Percentiles rank a stretch among this genome's conserved stretches.
phyloP scores from a whole-genome alignment of 2,797 vertebrate genomes.

The Phyllotis vaccarum region DNA sequence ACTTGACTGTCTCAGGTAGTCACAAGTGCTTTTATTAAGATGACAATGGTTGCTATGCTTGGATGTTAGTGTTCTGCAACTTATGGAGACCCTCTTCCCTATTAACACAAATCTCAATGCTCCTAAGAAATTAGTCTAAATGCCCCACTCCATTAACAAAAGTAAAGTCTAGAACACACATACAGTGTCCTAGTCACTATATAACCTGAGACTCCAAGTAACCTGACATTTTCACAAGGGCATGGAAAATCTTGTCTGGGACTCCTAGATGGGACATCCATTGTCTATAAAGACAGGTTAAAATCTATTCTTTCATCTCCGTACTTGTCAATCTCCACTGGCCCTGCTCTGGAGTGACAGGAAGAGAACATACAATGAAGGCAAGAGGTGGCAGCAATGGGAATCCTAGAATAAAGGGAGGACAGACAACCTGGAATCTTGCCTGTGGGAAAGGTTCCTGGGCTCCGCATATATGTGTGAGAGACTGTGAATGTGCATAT shows the following conservation, averaged over 20 bases:
- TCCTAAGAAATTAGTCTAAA: constrained; percentile 24
- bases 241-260: neutral
- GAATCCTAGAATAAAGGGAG: neutral
- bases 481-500: neutral
- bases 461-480: neutral
- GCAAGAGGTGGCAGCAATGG: neutral
- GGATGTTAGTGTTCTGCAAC: neutral
- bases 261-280: neutral
- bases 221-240: constrained; percentile 44
- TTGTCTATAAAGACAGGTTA: neutral
- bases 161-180: constrained; percentile 58
- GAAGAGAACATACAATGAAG: neutral
- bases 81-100: neutral
- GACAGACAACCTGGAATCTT: neutral
- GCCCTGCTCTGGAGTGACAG: neutral
- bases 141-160: neutral
- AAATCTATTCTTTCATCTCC: constrained; percentile 53
- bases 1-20: neutral
- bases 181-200: constrained; percentile 51
- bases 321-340: neutral
- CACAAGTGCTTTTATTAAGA: neutral
- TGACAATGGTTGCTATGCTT: neutral
- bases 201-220: neutral
- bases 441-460: constrained; percentile 53
- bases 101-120: neutral